phyloP scores from a whole-genome alignment of 2,113 vertebrate genomes.

The Cephalophus harveyi region DNA sequence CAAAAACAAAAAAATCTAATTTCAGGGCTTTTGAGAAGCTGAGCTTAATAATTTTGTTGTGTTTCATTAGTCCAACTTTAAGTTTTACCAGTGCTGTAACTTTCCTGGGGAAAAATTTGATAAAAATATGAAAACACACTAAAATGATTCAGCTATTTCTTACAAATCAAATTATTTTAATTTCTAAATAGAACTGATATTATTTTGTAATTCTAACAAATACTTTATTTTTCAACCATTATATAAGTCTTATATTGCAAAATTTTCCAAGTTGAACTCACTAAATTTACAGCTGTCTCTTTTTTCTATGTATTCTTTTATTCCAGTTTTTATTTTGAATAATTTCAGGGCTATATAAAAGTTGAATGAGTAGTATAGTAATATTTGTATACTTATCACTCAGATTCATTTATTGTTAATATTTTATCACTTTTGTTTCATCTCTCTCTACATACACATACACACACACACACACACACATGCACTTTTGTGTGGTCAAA shows the following conservation, averaged over 20 bases:
- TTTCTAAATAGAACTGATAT: background rate
- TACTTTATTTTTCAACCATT: background rate
- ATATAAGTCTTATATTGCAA: background rate
- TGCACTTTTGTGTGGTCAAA: background rate
- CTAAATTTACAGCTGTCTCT: background rate
- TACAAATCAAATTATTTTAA: background rate
- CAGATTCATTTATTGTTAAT: background rate
- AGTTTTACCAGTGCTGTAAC: background rate
- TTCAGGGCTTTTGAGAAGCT: background rate
- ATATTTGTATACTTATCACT: background rate
- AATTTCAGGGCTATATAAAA: constrained; percentile 13
- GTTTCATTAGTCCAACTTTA: background rate
- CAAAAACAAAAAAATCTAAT: background rate
- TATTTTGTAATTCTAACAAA: constrained; percentile 15
- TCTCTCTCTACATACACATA: background rate
- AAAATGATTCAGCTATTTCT: constrained; percentile 8
- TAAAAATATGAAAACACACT: constrained; percentile 1
- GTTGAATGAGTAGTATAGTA: background rate
- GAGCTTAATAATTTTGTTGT: background rate
- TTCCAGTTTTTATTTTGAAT: constrained; percentile 21
- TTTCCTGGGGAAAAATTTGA: background rate
- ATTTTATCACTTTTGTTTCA: background rate
- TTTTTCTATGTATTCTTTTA: background rate
- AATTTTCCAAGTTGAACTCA: background rate
- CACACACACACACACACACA: background rate